phyloP scores from a whole-genome alignment of 1,140 invertebrate species.

The Globodera rostochiensis region DNA sequence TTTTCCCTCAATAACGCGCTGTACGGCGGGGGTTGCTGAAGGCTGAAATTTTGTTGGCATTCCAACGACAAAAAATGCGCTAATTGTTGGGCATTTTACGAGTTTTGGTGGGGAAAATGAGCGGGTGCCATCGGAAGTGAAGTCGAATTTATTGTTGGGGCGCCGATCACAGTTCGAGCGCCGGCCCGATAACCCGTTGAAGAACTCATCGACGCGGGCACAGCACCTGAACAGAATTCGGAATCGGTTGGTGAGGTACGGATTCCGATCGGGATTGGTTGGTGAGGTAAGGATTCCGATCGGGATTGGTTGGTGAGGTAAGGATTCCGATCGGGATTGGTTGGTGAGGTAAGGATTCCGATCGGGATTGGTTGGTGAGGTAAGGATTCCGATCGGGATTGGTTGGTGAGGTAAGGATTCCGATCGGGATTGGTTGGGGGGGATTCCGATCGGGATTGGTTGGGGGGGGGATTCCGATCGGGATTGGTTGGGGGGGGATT shows the following conservation, averaged over 20 bases:
- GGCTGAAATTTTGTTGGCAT: neutral
- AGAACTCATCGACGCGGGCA: neutral
- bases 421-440: too few relatives aligned
- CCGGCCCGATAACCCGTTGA: neutral
- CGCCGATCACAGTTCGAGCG: neutral
- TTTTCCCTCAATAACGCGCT: neutral
- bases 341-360: too few relatives aligned
- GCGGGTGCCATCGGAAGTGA: neutral
- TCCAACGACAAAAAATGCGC: neutral
- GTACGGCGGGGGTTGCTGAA: too few relatives aligned
- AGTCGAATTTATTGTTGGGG: neutral
- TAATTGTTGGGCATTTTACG: neutral
- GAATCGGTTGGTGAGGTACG: neutral
- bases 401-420: too few relatives aligned
- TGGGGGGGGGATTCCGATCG: too few relatives aligned
- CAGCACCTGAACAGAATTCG: constrained; percentile 4
- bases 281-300: neutral
- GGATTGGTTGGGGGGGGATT: too few relatives aligned
- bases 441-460: too few relatives aligned
- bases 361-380: too few relatives aligned
- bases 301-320: too few relatives aligned
- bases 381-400: too few relatives aligned
- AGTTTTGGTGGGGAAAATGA: constrained; percentile 14
- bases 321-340: too few relatives aligned
- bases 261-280: constrained; percentile 7